Conservation (phyloP, 2,113 vertebrate genomes). For the Pristiophorus japonicus region DNA sequence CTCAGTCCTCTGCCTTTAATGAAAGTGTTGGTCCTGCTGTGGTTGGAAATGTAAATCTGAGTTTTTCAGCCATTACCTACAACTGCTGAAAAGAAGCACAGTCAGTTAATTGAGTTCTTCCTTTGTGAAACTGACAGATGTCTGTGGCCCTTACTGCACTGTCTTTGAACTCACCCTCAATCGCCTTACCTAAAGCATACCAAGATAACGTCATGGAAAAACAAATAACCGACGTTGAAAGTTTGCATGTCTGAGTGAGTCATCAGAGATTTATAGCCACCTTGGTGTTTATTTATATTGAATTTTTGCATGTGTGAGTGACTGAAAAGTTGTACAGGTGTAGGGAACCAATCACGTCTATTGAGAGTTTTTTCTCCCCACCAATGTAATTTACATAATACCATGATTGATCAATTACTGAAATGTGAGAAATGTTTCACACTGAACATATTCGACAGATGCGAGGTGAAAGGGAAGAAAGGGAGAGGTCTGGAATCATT, state of each 20-base stretch:
- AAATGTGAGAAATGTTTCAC: not conserved
- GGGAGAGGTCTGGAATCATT: not conserved
- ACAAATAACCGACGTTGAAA: too few species aligned
- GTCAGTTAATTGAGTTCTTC: not conserved
- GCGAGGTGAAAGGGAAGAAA: not conserved
- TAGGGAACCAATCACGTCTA: not conserved
- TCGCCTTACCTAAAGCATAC: too few species aligned
- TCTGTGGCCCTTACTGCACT: not conserved
- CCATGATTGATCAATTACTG: not conserved
- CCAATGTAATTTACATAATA: not conserved
- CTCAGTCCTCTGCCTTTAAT: not conserved
- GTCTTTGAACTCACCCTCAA: not conserved
- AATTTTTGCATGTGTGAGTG: not conserved
- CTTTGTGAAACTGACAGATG: conserved; percentile 19
- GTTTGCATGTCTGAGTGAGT: not conserved
- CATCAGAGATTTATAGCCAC: not conserved
- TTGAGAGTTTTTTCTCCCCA: not conserved
- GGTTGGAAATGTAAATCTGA: not conserved
- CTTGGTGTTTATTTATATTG: conserved; percentile 24
- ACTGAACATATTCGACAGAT: not conserved
- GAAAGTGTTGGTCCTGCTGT: not conserved
- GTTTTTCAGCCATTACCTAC: not conserved
- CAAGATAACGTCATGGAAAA: not conserved
- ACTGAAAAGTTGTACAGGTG: conserved; percentile 10
- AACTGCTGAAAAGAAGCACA: not conserved